Percentiles rank a stretch among this genome's conserved stretches.
phyloP scores from a whole-genome alignment of 2,797 vertebrate genomes.

The Dallia pectoralis region DNA sequence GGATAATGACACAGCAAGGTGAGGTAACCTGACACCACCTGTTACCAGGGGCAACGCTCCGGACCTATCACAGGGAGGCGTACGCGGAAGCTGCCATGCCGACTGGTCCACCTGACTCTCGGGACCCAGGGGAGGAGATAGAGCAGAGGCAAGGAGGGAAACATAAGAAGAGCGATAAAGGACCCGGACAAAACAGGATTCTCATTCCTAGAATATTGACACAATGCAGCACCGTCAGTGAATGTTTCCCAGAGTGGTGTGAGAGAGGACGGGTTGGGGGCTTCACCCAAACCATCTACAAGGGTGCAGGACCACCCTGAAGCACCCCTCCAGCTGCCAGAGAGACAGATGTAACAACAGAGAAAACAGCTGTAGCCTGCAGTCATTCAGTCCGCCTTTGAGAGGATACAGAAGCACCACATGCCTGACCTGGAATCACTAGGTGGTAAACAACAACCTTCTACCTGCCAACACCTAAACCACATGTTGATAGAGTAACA shows the following conservation, averaged over 20 bases:
- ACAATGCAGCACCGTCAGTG: constrained; percentile 29
- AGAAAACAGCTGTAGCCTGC: constrained; percentile 15
- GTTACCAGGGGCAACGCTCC: constrained; percentile 70
- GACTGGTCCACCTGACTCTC: constrained; percentile 50
- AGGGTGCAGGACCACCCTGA: constrained; percentile 12
- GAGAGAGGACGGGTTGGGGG: constrained; percentile 10
- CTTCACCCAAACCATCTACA: constrained; percentile 15
- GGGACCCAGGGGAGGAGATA: constrained; percentile 40
- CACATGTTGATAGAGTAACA: too few relatives aligned
- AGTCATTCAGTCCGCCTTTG: background rate
- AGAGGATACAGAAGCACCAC: constrained; percentile 18
- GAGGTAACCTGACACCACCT: constrained; percentile 74
- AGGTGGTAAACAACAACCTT: background rate
- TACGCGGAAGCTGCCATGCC: constrained; percentile 56
- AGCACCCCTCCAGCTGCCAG: constrained; percentile 10
- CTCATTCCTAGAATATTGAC: constrained; percentile 34
- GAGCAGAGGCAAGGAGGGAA: constrained; percentile 29
- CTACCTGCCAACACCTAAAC: background rate
- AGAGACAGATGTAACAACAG: constrained; percentile 2
- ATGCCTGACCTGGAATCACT: constrained; percentile 14
- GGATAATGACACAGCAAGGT: constrained; percentile 64
- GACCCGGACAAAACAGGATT: constrained; percentile 29
- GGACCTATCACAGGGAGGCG: constrained; percentile 44
- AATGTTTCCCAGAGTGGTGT: constrained; percentile 16
- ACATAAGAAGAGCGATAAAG: constrained; percentile 45